A percentile compares a stretch with the other conserved stretches of the same genome.
These are phyloP conservation scores for Drosophila pandora DNA, from an alignment of 1,140 invertebrate genomes.

Conservation along the genomic window DNA sequence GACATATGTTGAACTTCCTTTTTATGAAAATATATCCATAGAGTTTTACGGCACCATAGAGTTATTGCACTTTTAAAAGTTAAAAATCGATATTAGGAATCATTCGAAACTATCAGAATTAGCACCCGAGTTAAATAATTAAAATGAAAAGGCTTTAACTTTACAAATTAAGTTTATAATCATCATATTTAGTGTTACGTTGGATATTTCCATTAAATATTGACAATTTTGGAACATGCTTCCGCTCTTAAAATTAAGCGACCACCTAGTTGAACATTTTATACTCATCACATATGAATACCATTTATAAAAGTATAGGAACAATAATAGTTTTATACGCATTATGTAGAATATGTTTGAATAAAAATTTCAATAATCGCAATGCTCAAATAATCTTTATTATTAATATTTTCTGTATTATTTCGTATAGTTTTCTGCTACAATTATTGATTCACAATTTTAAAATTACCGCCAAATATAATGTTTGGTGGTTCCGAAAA, in stretches of 20 bases:
- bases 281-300: constrained; percentile 40
- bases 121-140: constrained; percentile 57
- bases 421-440: no score
- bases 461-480: no score
- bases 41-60: constrained; percentile 41
- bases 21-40: constrained; percentile 60
- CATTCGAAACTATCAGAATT: constrained; percentile 41
- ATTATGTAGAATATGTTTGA: constrained; percentile 44
- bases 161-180: constrained; percentile 57
- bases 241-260: constrained; percentile 39
- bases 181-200: constrained; percentile 46
- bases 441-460: no score
- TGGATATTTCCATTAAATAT: constrained; percentile 57
- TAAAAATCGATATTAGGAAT: constrained; percentile 36
- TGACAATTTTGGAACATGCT: constrained; percentile 50
- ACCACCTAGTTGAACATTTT: constrained; percentile 49
- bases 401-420: not conserved
- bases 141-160: constrained; percentile 71
- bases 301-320: constrained; percentile 25
- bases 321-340: constrained; percentile 60
- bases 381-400: constrained; percentile 9
- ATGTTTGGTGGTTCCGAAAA: no score
- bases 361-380: constrained; percentile 41
- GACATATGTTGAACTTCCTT: constrained; percentile 72
- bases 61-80: constrained; percentile 60